Conservation (phyloP, 1,140 invertebrate species). For the Liolophura sinensis region DNA sequence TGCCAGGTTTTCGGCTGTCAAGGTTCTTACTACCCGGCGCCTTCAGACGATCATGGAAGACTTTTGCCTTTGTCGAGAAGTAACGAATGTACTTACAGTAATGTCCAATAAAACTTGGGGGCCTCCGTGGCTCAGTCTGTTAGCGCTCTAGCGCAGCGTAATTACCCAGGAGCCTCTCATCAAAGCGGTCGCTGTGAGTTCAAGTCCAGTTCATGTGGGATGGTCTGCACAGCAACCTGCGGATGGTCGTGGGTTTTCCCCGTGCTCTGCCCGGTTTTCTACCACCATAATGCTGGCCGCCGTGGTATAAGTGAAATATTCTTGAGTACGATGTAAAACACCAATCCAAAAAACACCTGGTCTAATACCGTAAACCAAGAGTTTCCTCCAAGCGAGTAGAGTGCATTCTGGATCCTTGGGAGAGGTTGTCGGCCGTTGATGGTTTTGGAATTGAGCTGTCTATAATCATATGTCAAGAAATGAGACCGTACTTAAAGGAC, state of each 20-base stretch:
- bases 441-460: constrained; percentile 15
- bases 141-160: constrained; percentile 8
- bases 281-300: constrained; percentile 42
- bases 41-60: constrained; percentile 18
- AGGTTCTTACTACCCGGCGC: neutral
- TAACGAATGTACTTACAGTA: constrained; percentile 53
- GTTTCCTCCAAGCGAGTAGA: constrained; percentile 16
- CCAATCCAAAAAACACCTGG: constrained; percentile 23
- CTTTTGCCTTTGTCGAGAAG: constrained; percentile 30
- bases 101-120: constrained; percentile 56
- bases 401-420: constrained; percentile 19
- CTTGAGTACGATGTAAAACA: constrained; percentile 12
- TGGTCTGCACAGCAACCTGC: neutral
- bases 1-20: neutral
- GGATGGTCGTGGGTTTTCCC: constrained; percentile 11
- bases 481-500: too few relatives aligned
- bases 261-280: constrained; percentile 26
- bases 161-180: constrained; percentile 18
- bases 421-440: constrained; percentile 7
- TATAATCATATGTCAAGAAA: too few relatives aligned
- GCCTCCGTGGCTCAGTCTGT: constrained; percentile 2
- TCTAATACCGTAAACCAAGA: constrained; percentile 19
- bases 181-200: constrained; percentile 17
- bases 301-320: constrained; percentile 17
- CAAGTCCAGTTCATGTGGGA: constrained; percentile 17